Percentiles rank a stretch among this genome's conserved stretches.
Evolutionary conservation across 2,888 invertebrate species (phyloP).

Genomic region (Lobophora halterata): DNA sequence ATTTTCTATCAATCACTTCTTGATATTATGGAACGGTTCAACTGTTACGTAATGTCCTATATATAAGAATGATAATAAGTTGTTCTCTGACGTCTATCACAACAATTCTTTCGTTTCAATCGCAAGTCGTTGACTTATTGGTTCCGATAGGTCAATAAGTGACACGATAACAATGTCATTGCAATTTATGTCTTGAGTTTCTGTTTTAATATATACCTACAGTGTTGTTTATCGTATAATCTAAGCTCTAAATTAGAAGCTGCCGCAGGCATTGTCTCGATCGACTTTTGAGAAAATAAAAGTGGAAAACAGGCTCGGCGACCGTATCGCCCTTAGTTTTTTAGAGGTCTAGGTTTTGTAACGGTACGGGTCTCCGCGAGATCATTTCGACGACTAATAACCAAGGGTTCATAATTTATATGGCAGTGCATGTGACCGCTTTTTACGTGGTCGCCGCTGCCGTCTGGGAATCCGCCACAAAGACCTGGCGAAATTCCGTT

Average conservation of each 20-base stretch:
- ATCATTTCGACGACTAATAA: conserved; percentile 73
- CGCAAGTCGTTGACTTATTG: conserved; percentile 66
- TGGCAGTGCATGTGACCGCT: conserved; percentile 68
- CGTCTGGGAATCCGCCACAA: conserved; percentile 79
- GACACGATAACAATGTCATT: conserved; percentile 65
- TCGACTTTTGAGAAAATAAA: conserved; percentile 57
- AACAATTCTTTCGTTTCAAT: conserved; percentile 55
- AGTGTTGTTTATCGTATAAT: conserved; percentile 27
- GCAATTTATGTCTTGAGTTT: conserved; percentile 46
- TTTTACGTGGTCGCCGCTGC: conserved; percentile 67
- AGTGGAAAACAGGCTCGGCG: conserved; percentile 49
- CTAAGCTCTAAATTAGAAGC: conserved; percentile 45
- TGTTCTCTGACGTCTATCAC: conserved; percentile 41
- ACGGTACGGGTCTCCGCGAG: conserved; percentile 64
- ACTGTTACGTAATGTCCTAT: conserved; percentile 40
- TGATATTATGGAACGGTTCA: conserved; percentile 12
- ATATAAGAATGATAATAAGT: conserved; percentile 41
- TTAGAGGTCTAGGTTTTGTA: conserved; percentile 59
- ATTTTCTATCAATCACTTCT: conserved; percentile 10
- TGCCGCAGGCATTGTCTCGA: conserved; percentile 49
- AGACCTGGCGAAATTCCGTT: conserved; percentile 72
- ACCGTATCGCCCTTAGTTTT: conserved; percentile 67
- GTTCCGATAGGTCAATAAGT: conserved; percentile 58
- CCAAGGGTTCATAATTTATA: conserved; percentile 56
- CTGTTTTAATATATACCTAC: conserved; percentile 42